Evolutionary conservation across 2,113 vertebrate genomes (phyloP), one percentile per base, ranked within the genome.

Genomic region (Mus pahari): DNA sequence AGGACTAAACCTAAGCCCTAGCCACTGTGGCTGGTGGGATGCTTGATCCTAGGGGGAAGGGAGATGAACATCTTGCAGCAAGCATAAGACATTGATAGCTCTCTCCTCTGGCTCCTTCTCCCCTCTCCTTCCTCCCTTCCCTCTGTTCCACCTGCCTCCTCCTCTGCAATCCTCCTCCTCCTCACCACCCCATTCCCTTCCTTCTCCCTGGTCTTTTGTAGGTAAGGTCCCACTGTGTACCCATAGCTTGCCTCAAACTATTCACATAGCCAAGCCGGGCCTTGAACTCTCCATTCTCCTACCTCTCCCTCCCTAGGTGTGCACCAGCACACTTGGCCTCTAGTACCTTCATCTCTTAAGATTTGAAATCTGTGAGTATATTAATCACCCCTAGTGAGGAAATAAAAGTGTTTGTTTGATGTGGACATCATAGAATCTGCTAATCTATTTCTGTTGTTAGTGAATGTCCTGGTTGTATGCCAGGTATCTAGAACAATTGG

Each of bases 301-400:
- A 6, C 19, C 33, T 17, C 84, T 86, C 12, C 45, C 20, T 70
- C 33, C 17, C 1, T 7, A 70, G 45, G 45, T 14, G 4, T 86
- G 42, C 39, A 24, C 19, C 31, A 70, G 6, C 45, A 86, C 19
- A 53, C 84, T 36, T 53, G 31, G 62, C 45, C 62, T 71, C 45
- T 90, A 86, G n/a, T 55, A 31, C 17, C 55, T 83, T 84, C 33
- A 66, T 92, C 33, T 33, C 64, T 77, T 36, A 96, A 68, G 64
- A 81, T 28, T 4, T 60, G 73, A 77, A 93, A 39, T 31, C 92
- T 70, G 39, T 77, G n/a, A 78, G 71, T 75, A 79, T 45, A 66
- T 50, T 53, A 71, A 91, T 24, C 28, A 64, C 28, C 10, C 60
- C 89, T 22, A 19, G 70, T 68, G 10, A 42, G 42, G 58, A 68